Evolutionary conservation across 2,797 vertebrate species (phyloP), one percentile per base, ranked within the genome.

Genomic region (Anniella stebbinsi): DNA sequence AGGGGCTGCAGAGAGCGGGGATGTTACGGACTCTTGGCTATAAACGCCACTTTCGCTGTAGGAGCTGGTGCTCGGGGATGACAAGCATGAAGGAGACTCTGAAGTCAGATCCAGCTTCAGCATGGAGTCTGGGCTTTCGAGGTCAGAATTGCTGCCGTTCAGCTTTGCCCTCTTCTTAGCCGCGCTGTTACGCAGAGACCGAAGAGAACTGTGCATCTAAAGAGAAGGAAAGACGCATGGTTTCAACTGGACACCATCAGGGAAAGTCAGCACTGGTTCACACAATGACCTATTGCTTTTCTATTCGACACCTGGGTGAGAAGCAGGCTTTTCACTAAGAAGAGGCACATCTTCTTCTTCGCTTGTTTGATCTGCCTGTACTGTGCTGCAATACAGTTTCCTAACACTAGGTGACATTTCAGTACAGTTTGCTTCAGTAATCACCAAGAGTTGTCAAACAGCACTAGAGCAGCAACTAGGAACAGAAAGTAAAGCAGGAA

Each of bases 101-200:
- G 95, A 78, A 18, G 94, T 92, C 25, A 97, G 93, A 12, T 98
- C 98, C 0, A 97, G 95, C 82, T 95, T 98, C 78, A 98, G 87
- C 0, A 97, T 98, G 0, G 98, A 98, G 90, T 99, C 98, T 0
- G 98, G 98, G 88, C 98, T 99, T 92, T 98, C 98, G 6, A 97
- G 95, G 0, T 98, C 98, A 0, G 97, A 97, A 51, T 97, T 88
- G 88, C 96, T 97, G 70, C 98, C 94, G 90, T 96, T 98, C 17
- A 98, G 97, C 94, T 98, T 98, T 0, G 98, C 99, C 91, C 98
- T 97, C 95, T 99, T 99, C 96, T 98, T 99, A 60, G 99, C 99
- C 0, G 98, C 98, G 0, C 98, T 99, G 93, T 97, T 98, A n/a
- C 98, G 98, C 87, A 99, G 95, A 4, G 98, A 98, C 0, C 98